Percentiles rank a stretch among this genome's conserved stretches.
Evolutionary conservation across 2,888 invertebrate species (phyloP).

Genomic region (Anthrax anthrax): DNA sequence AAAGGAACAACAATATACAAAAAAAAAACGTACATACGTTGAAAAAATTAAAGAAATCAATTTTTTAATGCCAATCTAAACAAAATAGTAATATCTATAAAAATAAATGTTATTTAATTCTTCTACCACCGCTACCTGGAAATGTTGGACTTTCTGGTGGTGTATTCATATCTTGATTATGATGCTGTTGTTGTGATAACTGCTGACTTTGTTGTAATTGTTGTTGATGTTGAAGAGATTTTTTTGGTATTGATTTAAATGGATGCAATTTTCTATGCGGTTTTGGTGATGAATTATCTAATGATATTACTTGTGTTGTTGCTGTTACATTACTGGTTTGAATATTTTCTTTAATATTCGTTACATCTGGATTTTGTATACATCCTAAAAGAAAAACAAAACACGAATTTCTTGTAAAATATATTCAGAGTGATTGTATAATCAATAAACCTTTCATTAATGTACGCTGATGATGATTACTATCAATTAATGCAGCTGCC

Average conservation of each 20-base stretch:
- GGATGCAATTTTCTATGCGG: conserved; percentile 27
- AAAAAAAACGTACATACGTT: too few relatives aligned
- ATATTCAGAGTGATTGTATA: too few relatives aligned
- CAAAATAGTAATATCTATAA: neutral
- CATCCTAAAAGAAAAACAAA: too few relatives aligned
- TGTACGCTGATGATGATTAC: conserved; percentile 25
- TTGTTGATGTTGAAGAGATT: conserved; percentile 19
- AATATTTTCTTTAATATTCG: conserved; percentile 19
- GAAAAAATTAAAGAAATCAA: too few relatives aligned
- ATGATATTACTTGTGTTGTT: conserved; percentile 19
- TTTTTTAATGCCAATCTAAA: neutral
- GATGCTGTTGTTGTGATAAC: too few relatives aligned
- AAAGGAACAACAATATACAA: too few relatives aligned
- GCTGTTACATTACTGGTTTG: conserved; percentile 15
- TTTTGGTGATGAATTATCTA: conserved; percentile 29
- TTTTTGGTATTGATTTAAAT: conserved; percentile 28
- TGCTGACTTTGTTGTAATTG: conserved; percentile 5
- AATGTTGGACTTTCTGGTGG: conserved; percentile 32
- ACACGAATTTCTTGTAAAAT: too few relatives aligned
- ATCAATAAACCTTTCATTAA: conserved; percentile 24
- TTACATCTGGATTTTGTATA: conserved; percentile 30
- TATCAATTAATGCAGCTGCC: conserved; percentile 45
- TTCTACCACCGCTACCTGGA: conserved; percentile 22
- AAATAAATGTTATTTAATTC: conserved; percentile 23
- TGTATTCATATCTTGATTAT: conserved; percentile 14